Evolutionary conservation across 2,113 vertebrate species (phyloP).

Genomic region (Psilopogon haemacephalus): DNA sequence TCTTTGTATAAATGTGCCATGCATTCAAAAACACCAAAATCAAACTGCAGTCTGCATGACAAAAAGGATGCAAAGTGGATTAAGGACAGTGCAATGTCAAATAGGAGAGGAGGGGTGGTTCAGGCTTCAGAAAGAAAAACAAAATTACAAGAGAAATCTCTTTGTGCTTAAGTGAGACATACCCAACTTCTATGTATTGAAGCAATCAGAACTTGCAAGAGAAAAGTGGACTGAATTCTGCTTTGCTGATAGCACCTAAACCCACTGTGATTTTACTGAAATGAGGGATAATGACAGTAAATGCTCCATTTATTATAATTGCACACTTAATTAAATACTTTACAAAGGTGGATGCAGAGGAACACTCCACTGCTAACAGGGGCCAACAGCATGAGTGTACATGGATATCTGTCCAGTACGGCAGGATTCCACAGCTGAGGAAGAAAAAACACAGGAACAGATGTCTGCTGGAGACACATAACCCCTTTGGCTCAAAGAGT

Average conservation of each 20-base stretch:
- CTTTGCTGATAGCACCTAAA: not conserved
- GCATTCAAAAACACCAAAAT: not conserved
- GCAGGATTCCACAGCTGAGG: rapidly evolving
- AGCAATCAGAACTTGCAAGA: not conserved
- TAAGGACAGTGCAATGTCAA: not conserved
- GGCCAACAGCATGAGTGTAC: rapidly evolving
- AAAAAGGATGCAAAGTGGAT: not conserved
- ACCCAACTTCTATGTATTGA: not conserved
- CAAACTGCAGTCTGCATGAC: not conserved
- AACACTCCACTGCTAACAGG: not conserved
- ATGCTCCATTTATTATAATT: not conserved
- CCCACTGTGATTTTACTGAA: not conserved
- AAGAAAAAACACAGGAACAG: not conserved
- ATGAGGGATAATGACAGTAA: rapidly evolving
- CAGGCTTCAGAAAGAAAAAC: not conserved
- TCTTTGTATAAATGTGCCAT: not conserved
- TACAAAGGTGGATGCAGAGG: not conserved
- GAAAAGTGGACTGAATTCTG: not conserved
- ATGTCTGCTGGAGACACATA: not conserved
- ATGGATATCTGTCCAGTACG: not conserved
- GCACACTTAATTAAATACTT: not conserved
- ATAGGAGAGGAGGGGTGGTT: not conserved
- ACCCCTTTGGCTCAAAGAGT: not conserved
- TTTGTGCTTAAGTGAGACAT: not conserved
- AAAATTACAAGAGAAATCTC: not conserved